Evolutionary conservation across 2,797 vertebrate species (phyloP), one percentile per base, ranked within the genome.

Genomic region (Argyrosomus regius): DNA sequence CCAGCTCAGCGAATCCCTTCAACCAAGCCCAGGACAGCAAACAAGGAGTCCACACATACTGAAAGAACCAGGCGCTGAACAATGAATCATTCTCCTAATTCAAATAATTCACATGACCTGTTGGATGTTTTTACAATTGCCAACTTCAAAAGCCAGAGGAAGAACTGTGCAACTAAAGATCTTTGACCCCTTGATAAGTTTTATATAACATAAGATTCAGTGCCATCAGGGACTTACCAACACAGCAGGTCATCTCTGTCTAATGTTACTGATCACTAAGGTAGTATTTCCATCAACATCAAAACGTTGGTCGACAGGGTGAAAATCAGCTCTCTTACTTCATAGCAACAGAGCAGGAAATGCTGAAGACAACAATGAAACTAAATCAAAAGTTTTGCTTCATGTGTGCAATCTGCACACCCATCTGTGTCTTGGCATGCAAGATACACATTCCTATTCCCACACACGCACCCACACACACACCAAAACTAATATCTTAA

Each of bases 21-120:
- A 90, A 90, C 76, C 91, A 92, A 90, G 78, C 89, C 18, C 91
- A 94, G 0, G 96, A 95, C 41, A 71, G 77, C 91, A 97, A 96
- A 85, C 65, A 92, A 2, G 65, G 71, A 1, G 74, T 72, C 1
- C 92, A 69, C 0, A 70, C 91, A 0, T 98, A 96, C 93, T 98
- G 90, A 98, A 56, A 41, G 57, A 39, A 22, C 48, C 75, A 31
- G 13, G 52, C 24, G 3, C 22, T 2, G 56, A 62, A 28, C 22
- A 6, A 16, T 4, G 45, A 31, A 5, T 31, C 28, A 31, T 31
- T 31, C 28, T 31, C 28, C 1, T 5, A 5, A 31, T 31, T 31
- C 31, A 31, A 31, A 31, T 31, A 35, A 35, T 35, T 35, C 7
- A 35, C 31, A 35, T 8, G 31, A 35, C 31, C 31, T 35, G 31